Evolutionary conservation across 2,797 vertebrate species (phyloP), one percentile per base, ranked within the genome.

Genomic region (Spinus olivaceus): DNA sequence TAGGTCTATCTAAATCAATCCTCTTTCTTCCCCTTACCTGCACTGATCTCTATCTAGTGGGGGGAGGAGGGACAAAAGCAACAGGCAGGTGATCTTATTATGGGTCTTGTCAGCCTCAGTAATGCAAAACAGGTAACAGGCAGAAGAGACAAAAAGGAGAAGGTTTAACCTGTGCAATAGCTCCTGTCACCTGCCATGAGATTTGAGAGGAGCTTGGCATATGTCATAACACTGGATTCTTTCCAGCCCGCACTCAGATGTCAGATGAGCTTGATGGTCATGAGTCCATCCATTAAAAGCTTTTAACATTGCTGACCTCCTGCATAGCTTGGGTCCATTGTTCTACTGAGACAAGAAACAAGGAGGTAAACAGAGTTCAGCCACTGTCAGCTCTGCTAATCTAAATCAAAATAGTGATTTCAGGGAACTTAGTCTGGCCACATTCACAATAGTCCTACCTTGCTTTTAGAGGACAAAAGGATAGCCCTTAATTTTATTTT

Each of bases 1-100:
- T 42, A 66, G 59, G 78, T 92, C 63, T 76, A 32, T 85, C 93
- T 96, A 96, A 96, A 97, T 95, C 79, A 95, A 95, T 89, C 92
- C 57, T 94, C 90, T 93, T 96, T 71, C 67, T 96, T 97, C 82
- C 94, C 81, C 74, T 91, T 73, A 70, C 77, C 94, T 93, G 25
- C 35, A 60, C 90, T 94, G 84, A 93, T 97, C 88, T 96, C 91
- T 88, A 76, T 96, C 88, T 92, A 42, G 37, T 20, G 6, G 21
- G n/a, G 50, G 47, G 24, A 77, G 69, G 70, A 76, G 63, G 41
- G 51, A 63, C 50, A 90, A 81, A 46, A 94, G 93, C 95, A 90
- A 64, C 47, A 94, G 27, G 63, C 66, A 90, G 49, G 81, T 79
- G 81, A 93, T 79, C 59, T 93, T 77, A 90, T 92, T 92, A 92